Percentiles rank a stretch among this genome's conserved stretches.
Evolutionary conservation across 35 echinoderm and acorn worm species (phyloP).

Genomic region (Stichopus chloronotus): DNA sequence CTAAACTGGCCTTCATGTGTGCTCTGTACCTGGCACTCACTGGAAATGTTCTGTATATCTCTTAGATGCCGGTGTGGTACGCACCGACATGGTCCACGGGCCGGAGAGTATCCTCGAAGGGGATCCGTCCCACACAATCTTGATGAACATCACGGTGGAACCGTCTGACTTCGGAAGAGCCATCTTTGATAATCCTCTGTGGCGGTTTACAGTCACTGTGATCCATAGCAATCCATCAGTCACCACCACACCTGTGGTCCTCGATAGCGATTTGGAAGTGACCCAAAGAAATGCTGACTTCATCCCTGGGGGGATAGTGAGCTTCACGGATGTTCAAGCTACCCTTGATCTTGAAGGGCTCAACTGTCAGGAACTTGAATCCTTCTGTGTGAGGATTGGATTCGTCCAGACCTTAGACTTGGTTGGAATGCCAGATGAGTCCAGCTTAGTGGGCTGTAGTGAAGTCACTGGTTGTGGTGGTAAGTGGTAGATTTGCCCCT

Average conservation of each 20-base stretch:
- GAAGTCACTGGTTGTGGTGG: conserved; percentile 1
- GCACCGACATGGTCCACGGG: conserved; percentile 11
- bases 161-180: conserved; percentile 33
- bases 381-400: not conserved
- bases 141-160: conserved; percentile 32
- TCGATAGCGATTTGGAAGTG: not conserved
- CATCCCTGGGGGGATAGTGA: conserved; percentile 16
- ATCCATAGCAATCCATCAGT: conserved; percentile 24
- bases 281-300: conserved; percentile 33
- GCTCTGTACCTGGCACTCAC: no score
- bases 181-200: not conserved
- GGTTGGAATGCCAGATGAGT: conserved; percentile 44
- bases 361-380: not conserved
- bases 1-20: no score
- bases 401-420: not conserved
- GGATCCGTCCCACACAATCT: conserved; percentile 68
- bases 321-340: conserved; percentile 56
- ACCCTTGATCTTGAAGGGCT: conserved; percentile 54
- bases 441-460: conserved; percentile 10
- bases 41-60: not conserved
- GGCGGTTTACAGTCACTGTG: conserved; percentile 23
- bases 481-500: not conserved
- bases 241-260: not conserved
- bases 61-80: conserved; percentile 60
- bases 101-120: conserved; percentile 61